These are phyloP conservation scores for Siphamia tubifer DNA, from an alignment of 2,113 vertebrate species.

Conservation along the genomic window DNA sequence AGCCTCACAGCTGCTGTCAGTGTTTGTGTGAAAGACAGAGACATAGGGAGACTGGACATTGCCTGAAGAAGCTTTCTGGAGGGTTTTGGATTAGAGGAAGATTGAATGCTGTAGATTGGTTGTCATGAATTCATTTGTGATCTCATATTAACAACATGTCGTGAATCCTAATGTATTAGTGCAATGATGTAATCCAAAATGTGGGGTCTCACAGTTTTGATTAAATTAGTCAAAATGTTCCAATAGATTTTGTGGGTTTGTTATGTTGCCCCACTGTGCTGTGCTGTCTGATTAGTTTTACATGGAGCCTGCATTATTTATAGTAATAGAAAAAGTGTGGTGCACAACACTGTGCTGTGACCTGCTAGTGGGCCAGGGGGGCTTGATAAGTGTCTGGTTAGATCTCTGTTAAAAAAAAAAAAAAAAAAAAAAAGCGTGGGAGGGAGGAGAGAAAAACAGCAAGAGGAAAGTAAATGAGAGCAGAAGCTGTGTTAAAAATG, in stretches of 20 bases:
- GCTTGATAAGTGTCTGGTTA: constrained; percentile 43
- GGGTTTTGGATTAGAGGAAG: not conserved
- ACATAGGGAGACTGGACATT: constrained; percentile 35
- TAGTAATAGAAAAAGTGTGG: constrained; percentile 36
- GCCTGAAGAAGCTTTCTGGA: constrained; percentile 6
- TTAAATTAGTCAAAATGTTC: not conserved
- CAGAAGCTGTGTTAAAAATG: not conserved
- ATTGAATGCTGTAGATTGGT: not conserved
- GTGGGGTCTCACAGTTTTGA: not conserved
- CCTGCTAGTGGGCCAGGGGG: constrained; percentile 17
- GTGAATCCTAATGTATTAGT: not conserved
- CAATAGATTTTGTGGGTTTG: constrained; percentile 9
- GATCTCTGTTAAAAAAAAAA: constrained; percentile 32
- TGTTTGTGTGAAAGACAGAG: constrained; percentile 16
- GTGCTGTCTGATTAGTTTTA: constrained; percentile 45
- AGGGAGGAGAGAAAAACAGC: constrained; percentile 16
- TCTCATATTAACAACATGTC: not conserved
- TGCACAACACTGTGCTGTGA: constrained; percentile 24
- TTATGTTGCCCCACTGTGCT: not conserved
- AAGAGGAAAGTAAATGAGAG: not conserved
- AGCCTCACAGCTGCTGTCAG: constrained; percentile 34
- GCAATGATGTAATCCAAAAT: not conserved
- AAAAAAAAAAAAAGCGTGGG: constrained; percentile 44
- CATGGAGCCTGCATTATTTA: constrained; percentile 62
- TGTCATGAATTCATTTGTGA: not conserved